phyloP scores from a whole-genome alignment of 2,797 vertebrate species.

The Amniataba percoides region DNA sequence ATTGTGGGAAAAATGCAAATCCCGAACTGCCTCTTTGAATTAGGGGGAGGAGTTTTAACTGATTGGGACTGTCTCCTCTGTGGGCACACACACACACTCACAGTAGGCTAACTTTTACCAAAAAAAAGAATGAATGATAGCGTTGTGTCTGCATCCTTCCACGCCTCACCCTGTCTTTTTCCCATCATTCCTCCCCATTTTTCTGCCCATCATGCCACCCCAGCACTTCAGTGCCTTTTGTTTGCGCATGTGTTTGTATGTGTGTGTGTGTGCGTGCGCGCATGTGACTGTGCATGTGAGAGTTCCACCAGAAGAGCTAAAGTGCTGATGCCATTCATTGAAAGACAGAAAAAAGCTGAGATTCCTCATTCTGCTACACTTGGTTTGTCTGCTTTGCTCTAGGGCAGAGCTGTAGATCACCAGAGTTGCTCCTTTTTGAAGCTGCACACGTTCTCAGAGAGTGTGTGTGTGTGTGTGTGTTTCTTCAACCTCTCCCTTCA shows the following conservation, averaged over 20 bases:
- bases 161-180: constrained; percentile 23
- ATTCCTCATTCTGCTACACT: constrained; percentile 71
- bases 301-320: constrained; percentile 38
- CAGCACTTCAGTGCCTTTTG: constrained; percentile 26
- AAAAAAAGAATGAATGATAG: constrained; percentile 51
- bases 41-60: constrained; percentile 73
- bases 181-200: constrained; percentile 30
- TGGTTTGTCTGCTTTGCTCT: constrained; percentile 54
- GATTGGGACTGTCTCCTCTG: constrained; percentile 61
- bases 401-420: constrained; percentile 61
- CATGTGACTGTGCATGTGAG: neutral
- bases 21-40: constrained; percentile 72
- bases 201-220: constrained; percentile 34
- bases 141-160: constrained; percentile 46
- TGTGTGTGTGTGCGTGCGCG: neutral
- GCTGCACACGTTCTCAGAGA: constrained; percentile 11
- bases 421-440: constrained; percentile 46
- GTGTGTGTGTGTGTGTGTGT: constrained; percentile 5
- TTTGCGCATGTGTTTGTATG: constrained; percentile 10
- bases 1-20: constrained; percentile 89
- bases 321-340: constrained; percentile 59
- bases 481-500: constrained; percentile 15
- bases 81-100: constrained; percentile 33
- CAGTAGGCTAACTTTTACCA: constrained; percentile 59
- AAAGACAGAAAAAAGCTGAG: constrained; percentile 47